Evolutionary conservation across 2,797 vertebrate species (phyloP), one percentile per base, ranked within the genome.

Genomic region (Uromys caudimaculatus): DNA sequence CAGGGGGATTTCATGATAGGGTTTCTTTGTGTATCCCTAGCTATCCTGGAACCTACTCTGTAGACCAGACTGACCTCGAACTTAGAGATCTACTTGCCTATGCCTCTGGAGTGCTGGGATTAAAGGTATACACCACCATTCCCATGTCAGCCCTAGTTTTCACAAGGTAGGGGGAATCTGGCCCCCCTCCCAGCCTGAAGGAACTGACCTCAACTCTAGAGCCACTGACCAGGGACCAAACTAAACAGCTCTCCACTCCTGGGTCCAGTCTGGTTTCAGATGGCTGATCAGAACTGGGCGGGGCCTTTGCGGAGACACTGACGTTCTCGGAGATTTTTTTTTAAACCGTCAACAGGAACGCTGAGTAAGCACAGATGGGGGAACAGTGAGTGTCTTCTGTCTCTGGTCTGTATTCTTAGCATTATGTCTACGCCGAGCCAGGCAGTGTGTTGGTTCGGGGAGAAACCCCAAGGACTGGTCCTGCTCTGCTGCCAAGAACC

Each of bases 321-420:
- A 32, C 52, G 8, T 85, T 69, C 67, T 71, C 64, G 16, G 82
- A 89, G 77, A 17, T 83, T 64, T 75, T 58, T 82, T 32, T 83
- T 64, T 50, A 24, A 3, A 52, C 92, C 69, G 64, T 87, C 38
- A 38, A 56, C 56, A 27, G 69, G 94, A 96, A 54, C 0, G 94
- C 93, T 93, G 91, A 95, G 94, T 52, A 38, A 79, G 94, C 58
- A 0, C 94, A 88, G 94, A 56, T 64, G 93, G 38, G 38, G 60
- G 24, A 14, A 16, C 71, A 54, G 58, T 1, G 0, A 69, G 69
- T 23, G 0, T 24, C 21, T 88, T 7, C 73, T 62, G 86, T 87
- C 64, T 76, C 58, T 35, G 60, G 24, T 54, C 23, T 17, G 67
- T 84, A n/a, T n/a, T n/a, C 75, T 91, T 90, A 58, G 96, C 69